Conservation (phyloP, 2,888 invertebrate species). For the Acleris cristana region DNA sequence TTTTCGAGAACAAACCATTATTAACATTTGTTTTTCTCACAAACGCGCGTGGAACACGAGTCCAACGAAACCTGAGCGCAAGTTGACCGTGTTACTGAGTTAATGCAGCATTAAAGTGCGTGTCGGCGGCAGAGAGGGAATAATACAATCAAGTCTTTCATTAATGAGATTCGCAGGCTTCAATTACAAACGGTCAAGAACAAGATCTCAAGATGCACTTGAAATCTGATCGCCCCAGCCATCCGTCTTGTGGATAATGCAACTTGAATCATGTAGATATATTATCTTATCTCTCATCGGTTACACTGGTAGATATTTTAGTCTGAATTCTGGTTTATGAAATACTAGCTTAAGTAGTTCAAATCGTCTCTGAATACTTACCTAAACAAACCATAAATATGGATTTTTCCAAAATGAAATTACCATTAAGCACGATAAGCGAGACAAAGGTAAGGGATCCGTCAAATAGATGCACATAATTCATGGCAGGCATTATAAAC, state of each 20-base stretch:
- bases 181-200: constrained; percentile 51
- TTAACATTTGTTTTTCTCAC: constrained; percentile 48
- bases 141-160: constrained; percentile 52
- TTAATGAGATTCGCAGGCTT: constrained; percentile 45
- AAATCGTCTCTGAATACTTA: constrained; percentile 12
- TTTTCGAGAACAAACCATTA: constrained; percentile 43
- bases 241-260: constrained; percentile 26
- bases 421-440: constrained; percentile 55
- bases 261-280: constrained; percentile 17
- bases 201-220: constrained; percentile 57
- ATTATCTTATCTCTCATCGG: background rate
- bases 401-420: constrained; percentile 55
- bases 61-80: constrained; percentile 48
- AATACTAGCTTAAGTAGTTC: constrained; percentile 8
- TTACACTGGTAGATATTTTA: background rate
- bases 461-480: constrained; percentile 74
- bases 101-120: constrained; percentile 64
- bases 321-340: background rate
- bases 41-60: constrained; percentile 46
- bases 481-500: constrained; percentile 59
- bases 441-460: constrained; percentile 58
- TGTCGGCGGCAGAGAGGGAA: constrained; percentile 39
- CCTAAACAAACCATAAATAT: constrained; percentile 43
- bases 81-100: constrained; percentile 63
- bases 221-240: constrained; percentile 52